Base-by-base conservation (phyloP, 2,797 vertebrate species). In the Chrosomus eos region DNA sequence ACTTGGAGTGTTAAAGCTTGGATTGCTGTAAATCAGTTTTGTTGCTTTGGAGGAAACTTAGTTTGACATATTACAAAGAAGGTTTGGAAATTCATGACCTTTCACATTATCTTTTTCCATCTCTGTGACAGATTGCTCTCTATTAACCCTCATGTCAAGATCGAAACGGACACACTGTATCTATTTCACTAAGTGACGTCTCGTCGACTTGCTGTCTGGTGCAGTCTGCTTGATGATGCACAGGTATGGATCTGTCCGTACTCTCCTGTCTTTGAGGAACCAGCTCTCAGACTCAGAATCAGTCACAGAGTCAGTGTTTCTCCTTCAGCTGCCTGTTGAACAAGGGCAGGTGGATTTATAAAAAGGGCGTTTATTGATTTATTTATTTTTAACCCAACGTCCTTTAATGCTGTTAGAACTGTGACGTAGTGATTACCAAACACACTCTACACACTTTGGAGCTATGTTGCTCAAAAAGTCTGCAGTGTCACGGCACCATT, bases 121-220 rank as follows among this genome's bases (percentile, higher is more conserved):
- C 78, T 55, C 88, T 0, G 4, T 75, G 38, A 87, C 70, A 67
- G 76, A 82, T 66, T 84, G 74, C 72, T 40, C 77, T 84, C 84
- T 64, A 64, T 83, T 88, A 84, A 88, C 88, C 58, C 79, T 84
- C 66, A 23, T 21, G 66, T 51, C 4, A 2, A 82, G 51, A 62
- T 67, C 26, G 86, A 89, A 88, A 87, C 85, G 85, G 83, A 64
- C 51, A 11, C 55, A 60, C 55, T 60, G 55, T 83, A 88, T 89
- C 86, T 66, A 77, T 90, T 90, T 89, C 87, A 83, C 87, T 87
- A 83, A 86, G 84, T 89, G 81, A 90, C 72, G 66, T 89, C 70
- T 82, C 72, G 89, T 90, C 74, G 87, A 88, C 87, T 55, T 72
- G 70, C 86, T 85, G 88, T 90, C 91, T 88, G 85, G 84, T 79